A percentile compares a stretch with the other conserved stretches of the same genome.
Conservation (phyloP, 2,797 vertebrate genomes). For the Trematomus bernacchii region DNA sequence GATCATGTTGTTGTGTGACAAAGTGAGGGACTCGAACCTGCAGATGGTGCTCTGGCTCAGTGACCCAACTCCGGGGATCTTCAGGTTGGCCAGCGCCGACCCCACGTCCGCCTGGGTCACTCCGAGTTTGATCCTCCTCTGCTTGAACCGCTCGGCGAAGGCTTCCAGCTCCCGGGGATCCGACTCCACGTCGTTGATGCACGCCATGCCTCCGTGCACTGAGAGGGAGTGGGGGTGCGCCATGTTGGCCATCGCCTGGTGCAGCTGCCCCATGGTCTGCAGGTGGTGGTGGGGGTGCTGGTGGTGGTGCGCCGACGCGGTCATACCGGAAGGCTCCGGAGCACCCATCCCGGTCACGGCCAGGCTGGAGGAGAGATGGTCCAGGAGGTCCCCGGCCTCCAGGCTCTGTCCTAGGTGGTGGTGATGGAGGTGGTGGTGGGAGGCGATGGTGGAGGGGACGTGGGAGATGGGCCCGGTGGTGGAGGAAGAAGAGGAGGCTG, state of each 20-base stretch:
- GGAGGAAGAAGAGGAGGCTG: constrained; percentile 86
- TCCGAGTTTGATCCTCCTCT: constrained; percentile 92
- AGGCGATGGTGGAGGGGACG: constrained; percentile 83
- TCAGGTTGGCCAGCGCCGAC: constrained; percentile 91
- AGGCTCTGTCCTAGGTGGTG: constrained; percentile 89
- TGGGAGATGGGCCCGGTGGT: constrained; percentile 89
- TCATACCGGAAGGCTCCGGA: constrained; percentile 87
- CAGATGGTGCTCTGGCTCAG: constrained; percentile 98
- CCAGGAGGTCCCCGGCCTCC: constrained; percentile 92
- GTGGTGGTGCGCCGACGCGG: constrained; percentile 84
- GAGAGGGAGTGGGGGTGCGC: constrained; percentile 86
- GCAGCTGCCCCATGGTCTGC: constrained; percentile 92
- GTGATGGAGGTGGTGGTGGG: constrained; percentile 84
- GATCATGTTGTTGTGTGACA: constrained; percentile 98
- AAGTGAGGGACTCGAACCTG: constrained; percentile 95
- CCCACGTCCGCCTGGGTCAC: constrained; percentile 95
- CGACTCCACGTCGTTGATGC: constrained; percentile 90
- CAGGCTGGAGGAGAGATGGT: constrained; percentile 91
- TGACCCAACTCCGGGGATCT: constrained; percentile 95
- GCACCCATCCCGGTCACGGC: constrained; percentile 89
- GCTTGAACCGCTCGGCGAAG: constrained; percentile 95
- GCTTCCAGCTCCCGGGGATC: constrained; percentile 95
- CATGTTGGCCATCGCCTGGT: constrained; percentile 91
- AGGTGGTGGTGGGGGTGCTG: constrained; percentile 91
- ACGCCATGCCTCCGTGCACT: constrained; percentile 86